phyloP scores from a whole-genome alignment of 2,797 vertebrate genomes.

The Microctenopoma stevenorrisi region DNA sequence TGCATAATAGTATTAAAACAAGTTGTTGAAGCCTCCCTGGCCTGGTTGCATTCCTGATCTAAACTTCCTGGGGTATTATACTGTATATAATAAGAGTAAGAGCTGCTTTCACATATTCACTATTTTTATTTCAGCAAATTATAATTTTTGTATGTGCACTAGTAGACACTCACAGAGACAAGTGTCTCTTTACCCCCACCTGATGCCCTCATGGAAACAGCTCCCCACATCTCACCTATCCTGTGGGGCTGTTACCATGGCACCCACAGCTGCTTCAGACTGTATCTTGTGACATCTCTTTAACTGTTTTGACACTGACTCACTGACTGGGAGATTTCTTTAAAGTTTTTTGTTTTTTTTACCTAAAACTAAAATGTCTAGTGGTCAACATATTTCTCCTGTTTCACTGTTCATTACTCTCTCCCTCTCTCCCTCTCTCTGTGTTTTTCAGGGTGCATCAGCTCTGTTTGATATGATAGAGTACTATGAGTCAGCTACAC shows the following conservation, averaged over 20 bases:
- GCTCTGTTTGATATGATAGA: constrained; percentile 97
- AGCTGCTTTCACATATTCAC: background rate
- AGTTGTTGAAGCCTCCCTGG: too few relatives aligned
- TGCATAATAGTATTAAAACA: too few relatives aligned
- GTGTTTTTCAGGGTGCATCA: constrained; percentile 87
- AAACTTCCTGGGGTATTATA: background rate
- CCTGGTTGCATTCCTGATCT: background rate
- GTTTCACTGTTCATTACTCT: background rate
- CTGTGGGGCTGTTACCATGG: constrained; percentile 26
- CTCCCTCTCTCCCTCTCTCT: too few relatives aligned
- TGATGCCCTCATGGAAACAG: constrained; percentile 24
- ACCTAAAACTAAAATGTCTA: background rate
- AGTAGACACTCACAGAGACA: background rate
- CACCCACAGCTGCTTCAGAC: constrained; percentile 18
- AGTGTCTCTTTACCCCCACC: constrained; percentile 5
- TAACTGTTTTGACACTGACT: constrained; percentile 3
- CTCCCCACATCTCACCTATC: constrained; percentile 23
- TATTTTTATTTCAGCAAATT: background rate
- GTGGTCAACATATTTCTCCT: background rate
- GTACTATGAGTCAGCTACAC: constrained; percentile 95
- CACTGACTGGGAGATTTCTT: constrained; percentile 2
- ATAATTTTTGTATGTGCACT: background rate
- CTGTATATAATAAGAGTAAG: background rate
- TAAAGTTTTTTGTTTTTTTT: background rate
- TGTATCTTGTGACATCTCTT: constrained; percentile 8